Base-by-base conservation (phyloP, 2,888 invertebrate genomes). In the Lysandra coridon region DNA sequence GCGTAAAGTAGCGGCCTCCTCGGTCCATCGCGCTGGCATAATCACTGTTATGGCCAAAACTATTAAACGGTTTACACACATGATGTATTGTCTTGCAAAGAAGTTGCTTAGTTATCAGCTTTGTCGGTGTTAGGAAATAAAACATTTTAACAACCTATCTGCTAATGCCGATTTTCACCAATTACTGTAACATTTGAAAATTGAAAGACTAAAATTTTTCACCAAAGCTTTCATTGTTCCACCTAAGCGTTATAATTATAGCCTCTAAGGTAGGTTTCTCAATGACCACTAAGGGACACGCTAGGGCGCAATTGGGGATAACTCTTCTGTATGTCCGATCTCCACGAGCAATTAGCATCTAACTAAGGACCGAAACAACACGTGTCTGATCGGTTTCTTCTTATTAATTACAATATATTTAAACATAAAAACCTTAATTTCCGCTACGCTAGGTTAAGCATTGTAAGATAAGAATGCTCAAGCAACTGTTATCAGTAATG, bases 11-110 rank as follows among this genome's bases (percentile, higher is more conserved):
- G 69, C 78, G 78, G 64, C 69, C 78, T 44, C 17, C 49, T 23
- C 33, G 78, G 78, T 78, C 78, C 78, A 78, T 78, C 49, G 78
- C 69, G 44, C 78, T 12, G 40, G 40, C 44, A 78, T 44, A 7
- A 78, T n/a, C 62, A 78, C 64, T 44, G 69, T 69, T 33, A 69
- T 37, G 33, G 2, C 33, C 69, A 33, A 69, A 69, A 69, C 69
- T 33, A 69, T 69, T 14, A 69, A 37, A 69, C 69, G 69, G 69
- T 69, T 69, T 69, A 37, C 69, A 33, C 69, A 37, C 33, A 17
- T 69, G 14, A 69, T 64, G 10, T 7, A 12, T 4, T 64, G 33
- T 69, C 69, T 69, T 37, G 69, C 53, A 49, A 76, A 77, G 37
- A 57, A n/a, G 53, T 75, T 3, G n/a, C 53, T 75, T 44, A 44